These are phyloP conservation scores for Drosophila robusta DNA, from an alignment of 2,888 invertebrate genomes.

Conservation along the genomic window DNA sequence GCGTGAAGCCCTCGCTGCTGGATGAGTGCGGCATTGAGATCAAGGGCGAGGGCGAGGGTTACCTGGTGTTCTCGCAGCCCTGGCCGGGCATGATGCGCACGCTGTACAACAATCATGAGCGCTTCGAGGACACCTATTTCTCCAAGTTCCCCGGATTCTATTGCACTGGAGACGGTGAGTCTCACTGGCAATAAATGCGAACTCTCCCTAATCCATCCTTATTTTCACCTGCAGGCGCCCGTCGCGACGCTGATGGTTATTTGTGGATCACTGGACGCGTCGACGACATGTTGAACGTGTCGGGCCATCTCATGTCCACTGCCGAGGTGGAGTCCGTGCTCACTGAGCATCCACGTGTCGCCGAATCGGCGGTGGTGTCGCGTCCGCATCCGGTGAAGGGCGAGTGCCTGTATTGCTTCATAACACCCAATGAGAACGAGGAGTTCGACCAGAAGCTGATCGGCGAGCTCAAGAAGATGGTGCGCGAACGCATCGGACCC, in stretches of 20 bases:
- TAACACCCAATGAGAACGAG: slow-evolving; percentile 93
- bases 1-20: slow-evolving; percentile 94
- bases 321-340: slow-evolving; percentile 95
- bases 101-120: slow-evolving; percentile 95
- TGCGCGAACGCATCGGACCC: slow-evolving; percentile 96
- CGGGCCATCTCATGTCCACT: slow-evolving; percentile 98
- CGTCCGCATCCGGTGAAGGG: slow-evolving; percentile 98
- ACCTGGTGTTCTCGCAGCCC: slow-evolving; percentile 96
- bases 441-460: slow-evolving; percentile 89
- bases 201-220: background rate
- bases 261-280: slow-evolving; percentile 98
- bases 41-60: slow-evolving; percentile 96
- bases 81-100: slow-evolving; percentile 99
- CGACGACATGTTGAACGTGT: slow-evolving; percentile 99
- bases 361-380: slow-evolving; percentile 98
- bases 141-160: slow-evolving; percentile 98
- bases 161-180: slow-evolving; percentile 97
- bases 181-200: background rate
- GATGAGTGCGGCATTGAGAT: slow-evolving; percentile 95
- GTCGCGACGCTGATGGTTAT: slow-evolving; percentile 96
- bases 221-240: slow-evolving; percentile 89
- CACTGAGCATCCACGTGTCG: slow-evolving; percentile 91
- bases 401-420: slow-evolving; percentile 98
- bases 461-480: slow-evolving; percentile 90
- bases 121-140: slow-evolving; percentile 97